phyloP scores from a whole-genome alignment of 2,797 vertebrate species.

The Diceros bicornis region DNA sequence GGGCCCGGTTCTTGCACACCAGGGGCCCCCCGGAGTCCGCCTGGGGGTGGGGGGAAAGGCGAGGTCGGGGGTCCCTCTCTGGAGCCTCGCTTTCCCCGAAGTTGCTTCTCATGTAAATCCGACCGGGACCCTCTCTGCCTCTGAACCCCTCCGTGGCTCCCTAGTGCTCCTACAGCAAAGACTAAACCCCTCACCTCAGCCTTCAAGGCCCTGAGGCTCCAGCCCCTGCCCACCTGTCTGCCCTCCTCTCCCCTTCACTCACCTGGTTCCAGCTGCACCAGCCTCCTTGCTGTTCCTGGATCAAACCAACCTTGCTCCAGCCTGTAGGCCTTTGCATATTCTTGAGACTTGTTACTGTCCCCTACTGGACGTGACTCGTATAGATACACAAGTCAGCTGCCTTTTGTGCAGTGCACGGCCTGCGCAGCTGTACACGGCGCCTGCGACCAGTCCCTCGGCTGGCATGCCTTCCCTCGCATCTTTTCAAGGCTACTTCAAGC shows the following conservation, averaged over 20 bases:
- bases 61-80: neutral
- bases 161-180: neutral
- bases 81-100: neutral
- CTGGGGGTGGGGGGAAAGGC: constrained; percentile 75
- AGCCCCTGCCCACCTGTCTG: neutral
- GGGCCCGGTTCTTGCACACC: constrained; percentile 87
- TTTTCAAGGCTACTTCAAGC: neutral
- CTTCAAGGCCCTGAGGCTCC: neutral
- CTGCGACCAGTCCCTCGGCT: neutral
- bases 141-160: no score
- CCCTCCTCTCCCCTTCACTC: neutral
- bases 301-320: neutral
- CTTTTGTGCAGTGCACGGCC: neutral
- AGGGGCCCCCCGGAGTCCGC: constrained; percentile 92
- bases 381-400: neutral
- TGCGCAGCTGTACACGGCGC: rapidly evolving
- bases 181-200: neutral
- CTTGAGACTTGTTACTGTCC: neutral
- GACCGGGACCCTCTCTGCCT: neutral
- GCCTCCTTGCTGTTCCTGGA: neutral
- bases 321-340: neutral
- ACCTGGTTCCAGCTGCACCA: neutral
- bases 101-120: neutral
- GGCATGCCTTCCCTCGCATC: neutral
- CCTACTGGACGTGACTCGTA: neutral